Base-by-base conservation (phyloP, 2,797 vertebrate genomes). In the Brachymystax lenok region DNA sequence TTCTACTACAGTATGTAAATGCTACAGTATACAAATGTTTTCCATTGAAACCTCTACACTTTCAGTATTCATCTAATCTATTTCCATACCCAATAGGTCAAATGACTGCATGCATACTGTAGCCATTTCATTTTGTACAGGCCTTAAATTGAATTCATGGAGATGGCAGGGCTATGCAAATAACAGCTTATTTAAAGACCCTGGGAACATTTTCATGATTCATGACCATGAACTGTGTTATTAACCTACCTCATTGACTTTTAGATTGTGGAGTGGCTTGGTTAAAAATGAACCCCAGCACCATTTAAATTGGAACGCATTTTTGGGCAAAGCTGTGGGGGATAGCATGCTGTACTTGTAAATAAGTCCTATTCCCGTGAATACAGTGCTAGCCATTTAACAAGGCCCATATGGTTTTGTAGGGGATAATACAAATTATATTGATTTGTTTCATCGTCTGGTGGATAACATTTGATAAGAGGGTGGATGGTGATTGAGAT, bases 141-240 rank as follows among this genome's bases (percentile, higher is more conserved):
- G 73, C 24, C 76, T 76, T 0, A 79, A 82, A 83, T 77, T 83
- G 7, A 74, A 90, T 87, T 80, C 75, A 66, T 6, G 70, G 61
- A 83, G 54, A 76, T 64, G 79, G 50, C 24, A 14, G 17, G 64
- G 75, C 72, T 82, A 77, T 83, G 85, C 79, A 84, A 90, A 88
- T 75, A 27, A 17, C 21, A 27, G 52, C 74, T 75, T 52, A 78
- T 28, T 14, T 61, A 8, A 72, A 82, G 30, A 83, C 81, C 81
- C 82, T 28, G 76, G 82, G 84, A 67, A 61, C 6, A 64, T 75
- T 80, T 84, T 88, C 76, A 82, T 86, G 80, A 88, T 85, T 90
- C 80, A 90, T 87, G 84, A 83, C 77, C 74, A 66, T 82, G 84
- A 84, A 90, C 76, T 75, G 13, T 74, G 83, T 87, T 88, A 87